phyloP scores from a whole-genome alignment of 2,888 invertebrate species.

The Eristalis arbustorum region DNA sequence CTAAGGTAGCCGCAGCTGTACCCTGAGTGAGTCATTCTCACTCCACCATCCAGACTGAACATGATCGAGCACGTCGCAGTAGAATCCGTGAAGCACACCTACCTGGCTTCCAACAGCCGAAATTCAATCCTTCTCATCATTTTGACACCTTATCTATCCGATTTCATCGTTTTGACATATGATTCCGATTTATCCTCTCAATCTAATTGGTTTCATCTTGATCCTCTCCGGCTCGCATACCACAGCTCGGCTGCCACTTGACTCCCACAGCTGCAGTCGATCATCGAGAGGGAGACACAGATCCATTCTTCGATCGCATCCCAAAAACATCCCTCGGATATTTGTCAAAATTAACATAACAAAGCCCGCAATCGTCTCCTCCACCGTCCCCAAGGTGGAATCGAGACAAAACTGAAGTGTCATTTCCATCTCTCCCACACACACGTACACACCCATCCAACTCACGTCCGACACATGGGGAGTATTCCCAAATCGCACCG shows the following conservation, averaged over 20 bases:
- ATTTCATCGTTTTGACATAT: constrained; percentile 32
- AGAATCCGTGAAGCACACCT: neutral
- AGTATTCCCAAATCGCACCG: constrained; percentile 48
- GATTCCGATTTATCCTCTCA: constrained; percentile 46
- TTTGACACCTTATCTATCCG: constrained; percentile 19
- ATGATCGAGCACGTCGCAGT: neutral
- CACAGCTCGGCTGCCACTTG: neutral
- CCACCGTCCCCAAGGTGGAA: neutral
- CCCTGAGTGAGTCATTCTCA: neutral
- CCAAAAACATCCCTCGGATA: constrained; percentile 45
- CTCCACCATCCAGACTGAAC: neutral
- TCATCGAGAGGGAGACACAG: neutral
- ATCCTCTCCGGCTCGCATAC: constrained; percentile 20
- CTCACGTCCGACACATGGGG: constrained; percentile 6
- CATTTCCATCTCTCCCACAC: constrained; percentile 54
- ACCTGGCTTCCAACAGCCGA: neutral
- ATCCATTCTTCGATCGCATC: constrained; percentile 24
- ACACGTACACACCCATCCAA: neutral
- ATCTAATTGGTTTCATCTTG: constrained; percentile 48
- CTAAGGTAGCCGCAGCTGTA: neutral
- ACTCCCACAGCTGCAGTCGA: constrained; percentile 40
- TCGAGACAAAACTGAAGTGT: constrained; percentile 32
- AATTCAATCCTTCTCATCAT: neutral
- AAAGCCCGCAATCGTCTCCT: constrained; percentile 23
- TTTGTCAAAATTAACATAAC: constrained; percentile 70